A percentile compares a stretch with the other conserved stretches of the same genome.
Conservation (phyloP, 2,888 invertebrate genomes). For the Poecilobothrus nobilitatus region DNA sequence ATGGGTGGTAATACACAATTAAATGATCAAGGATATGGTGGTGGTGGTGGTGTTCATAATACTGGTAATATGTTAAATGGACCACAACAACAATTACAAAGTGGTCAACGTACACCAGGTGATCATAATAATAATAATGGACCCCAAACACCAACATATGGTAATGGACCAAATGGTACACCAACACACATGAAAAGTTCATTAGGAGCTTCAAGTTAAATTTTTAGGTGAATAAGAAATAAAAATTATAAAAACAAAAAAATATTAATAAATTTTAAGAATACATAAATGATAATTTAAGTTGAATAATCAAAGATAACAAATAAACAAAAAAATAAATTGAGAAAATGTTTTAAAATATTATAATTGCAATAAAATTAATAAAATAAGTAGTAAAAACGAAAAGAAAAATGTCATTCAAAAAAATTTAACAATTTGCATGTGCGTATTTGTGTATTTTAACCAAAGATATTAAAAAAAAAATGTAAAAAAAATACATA, state of each 20-base stretch:
- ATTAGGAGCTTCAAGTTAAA: conserved; percentile 44
- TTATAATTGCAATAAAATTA: background rate
- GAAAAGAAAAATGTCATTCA: background rate
- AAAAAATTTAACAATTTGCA: background rate
- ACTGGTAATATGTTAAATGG: conserved; percentile 22
- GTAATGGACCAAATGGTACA: conserved; percentile 34
- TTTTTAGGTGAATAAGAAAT: background rate
- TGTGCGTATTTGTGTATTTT: conserved; percentile 4
- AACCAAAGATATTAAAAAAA: conserved; percentile 1
- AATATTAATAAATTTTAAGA: background rate
- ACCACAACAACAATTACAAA: conserved; percentile 26
- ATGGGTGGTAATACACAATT: conserved; percentile 24
- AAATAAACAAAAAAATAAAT: background rate
- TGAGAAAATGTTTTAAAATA: background rate
- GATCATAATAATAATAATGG: conserved; percentile 41
- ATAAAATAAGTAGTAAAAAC: background rate
- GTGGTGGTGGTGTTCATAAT: conserved; percentile 27
- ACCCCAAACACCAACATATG: conserved; percentile 36
- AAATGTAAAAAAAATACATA: background rate
- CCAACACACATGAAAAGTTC: conserved; percentile 43
- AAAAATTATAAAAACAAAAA: background rate
- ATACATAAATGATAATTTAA: background rate
- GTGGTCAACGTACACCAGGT: conserved; percentile 40
- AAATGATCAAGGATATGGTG: conserved; percentile 24
- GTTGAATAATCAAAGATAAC: too few relatives aligned